These are phyloP conservation scores for Crypturellus undulatus DNA, from an alignment of 2,113 vertebrate genomes.

Conservation along the genomic window DNA sequence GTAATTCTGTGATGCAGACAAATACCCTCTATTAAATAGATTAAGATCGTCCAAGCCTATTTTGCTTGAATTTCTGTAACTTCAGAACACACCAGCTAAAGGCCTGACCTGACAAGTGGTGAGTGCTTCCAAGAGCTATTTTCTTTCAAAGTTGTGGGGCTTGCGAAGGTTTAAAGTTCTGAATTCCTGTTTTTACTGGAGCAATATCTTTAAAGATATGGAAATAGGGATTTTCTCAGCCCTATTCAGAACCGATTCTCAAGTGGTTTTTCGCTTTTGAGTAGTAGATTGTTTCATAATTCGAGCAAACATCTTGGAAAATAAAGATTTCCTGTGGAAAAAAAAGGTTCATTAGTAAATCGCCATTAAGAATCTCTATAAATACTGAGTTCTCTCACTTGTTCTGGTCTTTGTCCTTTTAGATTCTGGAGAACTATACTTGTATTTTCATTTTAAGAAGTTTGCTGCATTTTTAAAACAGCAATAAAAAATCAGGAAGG, in stretches of 20 bases:
- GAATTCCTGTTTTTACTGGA: conserved; percentile 43
- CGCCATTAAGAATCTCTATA: not conserved
- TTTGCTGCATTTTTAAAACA: not conserved
- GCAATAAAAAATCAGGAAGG: not conserved
- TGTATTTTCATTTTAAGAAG: not conserved
- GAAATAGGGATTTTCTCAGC: conserved; percentile 53
- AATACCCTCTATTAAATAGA: not conserved
- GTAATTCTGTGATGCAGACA: not conserved
- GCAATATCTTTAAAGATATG: conserved; percentile 47
- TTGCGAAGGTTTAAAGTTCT: conserved; percentile 27
- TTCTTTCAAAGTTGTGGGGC: conserved; percentile 33
- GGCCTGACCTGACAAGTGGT: not conserved
- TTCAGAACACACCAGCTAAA: not conserved
- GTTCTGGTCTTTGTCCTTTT: not conserved
- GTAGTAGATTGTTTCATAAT: conserved; percentile 35
- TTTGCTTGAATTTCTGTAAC: not conserved
- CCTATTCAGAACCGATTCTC: conserved; percentile 16
- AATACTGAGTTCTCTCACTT: not conserved
- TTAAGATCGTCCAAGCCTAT: not conserved
- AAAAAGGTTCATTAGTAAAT: conserved; percentile 41
- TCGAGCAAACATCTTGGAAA: conserved; percentile 18
- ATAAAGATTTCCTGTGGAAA: not conserved
- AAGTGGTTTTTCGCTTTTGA: conserved; percentile 39
- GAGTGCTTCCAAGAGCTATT: conserved; percentile 25
- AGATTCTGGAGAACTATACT: not conserved